phyloP scores from a whole-genome alignment of 1,140 invertebrate species.

The Drosophila ambigua region DNA sequence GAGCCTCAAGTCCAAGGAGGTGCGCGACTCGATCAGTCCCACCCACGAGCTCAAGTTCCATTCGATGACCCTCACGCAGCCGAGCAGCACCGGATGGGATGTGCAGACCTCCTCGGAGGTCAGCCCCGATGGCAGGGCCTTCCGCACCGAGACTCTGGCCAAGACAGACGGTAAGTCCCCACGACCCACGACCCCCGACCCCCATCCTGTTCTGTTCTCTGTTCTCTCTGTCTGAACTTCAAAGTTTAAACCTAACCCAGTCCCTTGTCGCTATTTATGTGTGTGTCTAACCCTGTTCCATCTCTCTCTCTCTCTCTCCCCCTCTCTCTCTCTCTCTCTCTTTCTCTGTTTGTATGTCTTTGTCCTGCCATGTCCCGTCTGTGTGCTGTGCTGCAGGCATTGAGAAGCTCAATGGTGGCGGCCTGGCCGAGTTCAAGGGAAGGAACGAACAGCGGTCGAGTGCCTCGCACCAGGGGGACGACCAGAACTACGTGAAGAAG shows the following conservation, averaged over 20 bases:
- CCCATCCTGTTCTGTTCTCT: not conserved
- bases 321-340: conserved; percentile 41
- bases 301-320: conserved; percentile 26
- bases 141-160: conserved; percentile 72
- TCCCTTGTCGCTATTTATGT: conserved; percentile 34
- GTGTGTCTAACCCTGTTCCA: conserved; percentile 41
- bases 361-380: conserved; percentile 3
- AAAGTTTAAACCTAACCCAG: conserved; percentile 17
- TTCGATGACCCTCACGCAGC: conserved; percentile 70
- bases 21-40: conserved; percentile 90
- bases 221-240: conserved; percentile 2
- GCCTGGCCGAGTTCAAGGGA: conserved; percentile 86
- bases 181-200: no score
- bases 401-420: conserved; percentile 87
- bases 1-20: conserved; percentile 90
- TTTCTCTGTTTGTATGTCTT: conserved; percentile 65
- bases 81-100: conserved; percentile 84
- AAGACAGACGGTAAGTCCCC: conserved; percentile 81
- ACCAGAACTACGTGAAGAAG: conserved; percentile 86
- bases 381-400: conserved; percentile 75
- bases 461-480: conserved; percentile 86
- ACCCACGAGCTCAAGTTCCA: conserved; percentile 85
- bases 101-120: conserved; percentile 83
- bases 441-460: conserved; percentile 86
- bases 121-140: conserved; percentile 84